Percentiles rank a stretch among this genome's conserved stretches.
phyloP scores from a whole-genome alignment of 2,113 vertebrate genomes.

The Pungitius pungitius region DNA sequence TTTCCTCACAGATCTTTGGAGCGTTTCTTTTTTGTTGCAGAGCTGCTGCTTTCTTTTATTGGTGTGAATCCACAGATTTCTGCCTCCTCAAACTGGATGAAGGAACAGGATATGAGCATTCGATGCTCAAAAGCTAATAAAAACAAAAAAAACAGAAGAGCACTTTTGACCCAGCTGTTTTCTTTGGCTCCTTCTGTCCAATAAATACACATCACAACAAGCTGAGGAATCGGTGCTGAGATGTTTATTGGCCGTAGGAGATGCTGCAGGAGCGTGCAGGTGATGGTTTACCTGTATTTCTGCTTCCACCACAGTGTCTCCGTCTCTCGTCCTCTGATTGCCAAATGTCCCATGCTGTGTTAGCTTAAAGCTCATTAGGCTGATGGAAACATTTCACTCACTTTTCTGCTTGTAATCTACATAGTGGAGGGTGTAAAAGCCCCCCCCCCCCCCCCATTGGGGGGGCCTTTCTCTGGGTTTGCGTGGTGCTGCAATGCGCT shows the following conservation, averaged over 20 bases:
- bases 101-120: conserved; percentile 1
- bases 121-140: background rate
- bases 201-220: too few species aligned
- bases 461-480: conserved; percentile 31
- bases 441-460: conserved; percentile 32
- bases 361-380: conserved; percentile 62
- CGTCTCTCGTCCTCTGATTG: too few species aligned
- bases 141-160: background rate
- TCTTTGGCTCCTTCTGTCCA: background rate
- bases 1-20: too few species aligned
- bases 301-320: too few species aligned
- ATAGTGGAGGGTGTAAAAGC: conserved; percentile 56
- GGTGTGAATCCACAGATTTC: conserved; percentile 1
- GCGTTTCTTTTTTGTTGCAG: background rate
- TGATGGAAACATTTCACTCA: conserved; percentile 55
- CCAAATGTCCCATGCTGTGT: too few species aligned
- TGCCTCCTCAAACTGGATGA: background rate
- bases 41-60: background rate
- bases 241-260: too few species aligned
- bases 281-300: too few species aligned
- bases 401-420: conserved; percentile 58
- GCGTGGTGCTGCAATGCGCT: conserved; percentile 43
- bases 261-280: too few species aligned
- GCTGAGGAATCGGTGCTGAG: too few species aligned
- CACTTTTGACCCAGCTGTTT: background rate